phyloP scores from a whole-genome alignment of 2,888 invertebrate species.

The Coronaproctus castanopsis region DNA sequence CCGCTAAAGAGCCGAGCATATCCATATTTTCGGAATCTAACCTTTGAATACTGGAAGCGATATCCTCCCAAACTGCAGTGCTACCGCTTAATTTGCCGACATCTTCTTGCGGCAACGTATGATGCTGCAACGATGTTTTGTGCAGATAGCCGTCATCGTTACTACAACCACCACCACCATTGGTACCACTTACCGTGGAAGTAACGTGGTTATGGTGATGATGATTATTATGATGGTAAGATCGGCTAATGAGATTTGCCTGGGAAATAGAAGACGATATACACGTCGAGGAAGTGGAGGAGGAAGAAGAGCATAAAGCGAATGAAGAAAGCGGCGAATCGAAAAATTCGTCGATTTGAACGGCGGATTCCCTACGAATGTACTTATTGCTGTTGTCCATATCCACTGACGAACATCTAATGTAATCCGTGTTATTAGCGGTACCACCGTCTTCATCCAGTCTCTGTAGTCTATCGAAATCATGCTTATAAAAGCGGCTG shows the following conservation, averaged over 20 bases:
- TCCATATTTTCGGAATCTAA: slow-evolving; percentile 77
- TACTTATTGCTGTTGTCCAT: slow-evolving; percentile 25
- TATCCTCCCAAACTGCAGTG: slow-evolving; percentile 68
- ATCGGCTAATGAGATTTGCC: neutral
- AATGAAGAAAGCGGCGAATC: slow-evolving; percentile 31
- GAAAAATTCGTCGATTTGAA: slow-evolving; percentile 46
- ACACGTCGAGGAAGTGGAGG: too few relatives aligned
- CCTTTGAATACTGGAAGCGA: slow-evolving; percentile 72
- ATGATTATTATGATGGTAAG: neutral
- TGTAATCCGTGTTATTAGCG: slow-evolving; percentile 13
- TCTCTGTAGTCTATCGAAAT: slow-evolving; percentile 40
- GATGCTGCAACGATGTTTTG: neutral
- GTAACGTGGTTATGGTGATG: neutral
- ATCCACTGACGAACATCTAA: neutral
- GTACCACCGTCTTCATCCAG: slow-evolving; percentile 39
- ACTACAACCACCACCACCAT: neutral
- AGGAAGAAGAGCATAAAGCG: neutral
- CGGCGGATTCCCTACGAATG: slow-evolving; percentile 37
- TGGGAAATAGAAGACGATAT: too few relatives aligned
- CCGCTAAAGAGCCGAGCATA: slow-evolving; percentile 39
- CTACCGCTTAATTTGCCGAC: neutral
- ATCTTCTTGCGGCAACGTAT: neutral
- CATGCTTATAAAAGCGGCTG: slow-evolving; percentile 56
- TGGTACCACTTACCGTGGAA: neutral
- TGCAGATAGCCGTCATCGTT: neutral